phyloP scores from a whole-genome alignment of 92 coral and sea anemone species.

The Actinostola sp. region DNA sequence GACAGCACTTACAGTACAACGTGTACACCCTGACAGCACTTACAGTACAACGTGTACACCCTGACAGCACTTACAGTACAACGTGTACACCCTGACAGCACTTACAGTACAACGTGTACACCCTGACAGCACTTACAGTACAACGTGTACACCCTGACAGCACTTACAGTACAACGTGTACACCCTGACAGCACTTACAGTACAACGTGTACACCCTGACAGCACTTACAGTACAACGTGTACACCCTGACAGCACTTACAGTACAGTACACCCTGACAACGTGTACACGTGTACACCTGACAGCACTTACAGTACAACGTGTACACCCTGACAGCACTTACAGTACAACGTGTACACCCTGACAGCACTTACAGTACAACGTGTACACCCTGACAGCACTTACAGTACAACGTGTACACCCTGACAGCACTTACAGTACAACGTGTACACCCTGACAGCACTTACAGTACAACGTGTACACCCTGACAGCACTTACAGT shows the following conservation, averaged over 20 bases:
- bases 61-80: too few relatives aligned
- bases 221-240: neutral
- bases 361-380: neutral
- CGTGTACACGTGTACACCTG: neutral
- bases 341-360: neutral
- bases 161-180: neutral
- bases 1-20: too few relatives aligned
- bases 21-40: neutral
- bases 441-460: too few relatives aligned
- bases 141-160: neutral
- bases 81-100: neutral
- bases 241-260: too few relatives aligned
- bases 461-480: neutral
- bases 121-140: too few relatives aligned
- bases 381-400: too few relatives aligned
- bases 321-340: neutral
- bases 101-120: neutral
- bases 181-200: too few relatives aligned
- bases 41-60: too few relatives aligned
- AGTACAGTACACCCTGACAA: neutral
- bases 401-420: neutral
- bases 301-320: too few relatives aligned
- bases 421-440: neutral
- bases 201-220: neutral
- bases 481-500: neutral